phyloP scores from a whole-genome alignment of 2,888 invertebrate species.

The Zele albiditarsus region DNA sequence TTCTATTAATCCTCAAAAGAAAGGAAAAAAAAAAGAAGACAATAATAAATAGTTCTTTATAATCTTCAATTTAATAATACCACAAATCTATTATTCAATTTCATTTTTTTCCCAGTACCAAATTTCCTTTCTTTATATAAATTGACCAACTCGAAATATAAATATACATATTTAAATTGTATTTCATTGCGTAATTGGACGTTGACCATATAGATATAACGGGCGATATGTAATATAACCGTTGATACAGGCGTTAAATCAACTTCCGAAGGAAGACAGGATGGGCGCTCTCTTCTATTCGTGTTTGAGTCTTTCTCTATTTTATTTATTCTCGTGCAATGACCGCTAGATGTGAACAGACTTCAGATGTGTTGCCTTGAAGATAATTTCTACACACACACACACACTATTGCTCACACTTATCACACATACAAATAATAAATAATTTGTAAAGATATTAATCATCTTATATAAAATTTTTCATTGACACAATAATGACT shows the following conservation, averaged over 20 bases:
- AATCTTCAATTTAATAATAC: too few species aligned
- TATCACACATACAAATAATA: not conserved
- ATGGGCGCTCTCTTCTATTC: constrained; percentile 33
- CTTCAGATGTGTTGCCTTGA: not conserved
- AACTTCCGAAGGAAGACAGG: constrained; percentile 37
- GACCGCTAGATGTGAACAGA: constrained; percentile 22
- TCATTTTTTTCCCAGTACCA: too few species aligned
- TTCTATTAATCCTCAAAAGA: too few species aligned
- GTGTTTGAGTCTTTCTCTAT: constrained; percentile 15
- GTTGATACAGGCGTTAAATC: constrained; percentile 34
- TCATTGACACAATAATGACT: too few species aligned
- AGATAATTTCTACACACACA: not conserved
- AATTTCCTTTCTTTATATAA: not conserved
- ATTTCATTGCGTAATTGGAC: constrained; percentile 17
- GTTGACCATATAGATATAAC: constrained; percentile 13
- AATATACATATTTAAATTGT: not conserved
- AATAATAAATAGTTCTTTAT: too few species aligned
- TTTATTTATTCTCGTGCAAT: constrained; percentile 32
- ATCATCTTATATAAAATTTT: not conserved
- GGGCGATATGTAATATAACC: constrained; percentile 11
- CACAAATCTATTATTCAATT: too few species aligned
- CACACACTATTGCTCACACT: too few species aligned
- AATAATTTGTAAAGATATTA: not conserved
- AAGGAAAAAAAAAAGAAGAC: too few species aligned
- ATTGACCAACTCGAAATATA: too few species aligned